Percentiles rank a stretch among this genome's conserved stretches.
phyloP scores from a whole-genome alignment of 1,140 invertebrate genomes.

The Drosophila lacteicornis region DNA sequence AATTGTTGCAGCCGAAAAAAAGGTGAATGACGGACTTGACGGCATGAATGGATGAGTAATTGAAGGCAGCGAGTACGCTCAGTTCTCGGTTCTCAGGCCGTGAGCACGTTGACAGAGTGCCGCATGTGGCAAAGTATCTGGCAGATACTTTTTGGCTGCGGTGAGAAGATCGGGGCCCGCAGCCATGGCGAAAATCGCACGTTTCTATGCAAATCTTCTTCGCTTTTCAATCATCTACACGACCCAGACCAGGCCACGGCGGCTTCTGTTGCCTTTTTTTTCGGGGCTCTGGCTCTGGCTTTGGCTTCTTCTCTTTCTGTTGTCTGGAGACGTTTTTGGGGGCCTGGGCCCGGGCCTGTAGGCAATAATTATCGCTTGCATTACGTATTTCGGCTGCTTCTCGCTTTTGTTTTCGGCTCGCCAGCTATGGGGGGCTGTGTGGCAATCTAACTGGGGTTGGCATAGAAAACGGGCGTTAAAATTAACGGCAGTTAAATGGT shows the following conservation, averaged over 20 bases:
- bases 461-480: conserved; percentile 81
- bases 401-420: conserved; percentile 74
- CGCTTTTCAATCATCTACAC: conserved; percentile 76
- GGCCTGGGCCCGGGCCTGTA: conserved; percentile 41
- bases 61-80: conserved; percentile 46
- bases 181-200: conserved; percentile 73
- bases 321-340: conserved; percentile 49
- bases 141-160: conserved; percentile 48
- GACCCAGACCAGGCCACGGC: conserved; percentile 38
- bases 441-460: conserved; percentile 62
- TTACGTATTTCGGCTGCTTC: conserved; percentile 77
- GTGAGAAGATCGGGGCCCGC: conserved; percentile 58
- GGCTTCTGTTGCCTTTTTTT: conserved; percentile 58
- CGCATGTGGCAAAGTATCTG: conserved; percentile 64
- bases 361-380: conserved; percentile 83
- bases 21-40: conserved; percentile 54
- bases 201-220: conserved; percentile 81
- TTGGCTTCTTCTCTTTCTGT: conserved; percentile 7
- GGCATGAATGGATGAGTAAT: conserved; percentile 73
- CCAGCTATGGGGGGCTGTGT: conserved; percentile 71
- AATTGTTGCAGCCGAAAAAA: conserved; percentile 52
- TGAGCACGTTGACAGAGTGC: conserved; percentile 71
- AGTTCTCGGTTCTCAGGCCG: conserved; percentile 72
- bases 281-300: conserved; percentile 25
- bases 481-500: conserved; percentile 80